Base-by-base conservation (phyloP, 2,113 vertebrate genomes). In the Orycteropus afer region DNA sequence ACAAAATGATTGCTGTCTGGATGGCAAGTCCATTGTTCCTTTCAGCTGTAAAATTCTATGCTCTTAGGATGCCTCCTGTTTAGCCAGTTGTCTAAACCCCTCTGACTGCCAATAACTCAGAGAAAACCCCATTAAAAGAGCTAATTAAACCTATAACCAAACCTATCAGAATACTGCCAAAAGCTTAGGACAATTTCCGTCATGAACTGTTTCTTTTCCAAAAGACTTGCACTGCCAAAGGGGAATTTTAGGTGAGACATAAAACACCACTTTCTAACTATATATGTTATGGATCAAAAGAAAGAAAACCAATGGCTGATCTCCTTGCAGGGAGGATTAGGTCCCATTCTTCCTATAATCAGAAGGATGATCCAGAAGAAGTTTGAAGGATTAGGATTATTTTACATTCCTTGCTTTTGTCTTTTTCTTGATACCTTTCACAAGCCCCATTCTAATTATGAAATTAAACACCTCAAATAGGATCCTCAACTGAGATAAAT, bases 81-180 rank as follows among this genome's bases (percentile, higher is more conserved):
- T 79, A 86, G 74, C 86, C 89, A 92, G 88, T 96, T 94, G 94
- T 95, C 96, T 67, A 92, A 95, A 94, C 40, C 63, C 42, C 55
- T 85, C 51, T 76, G 59, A 95, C 57, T 93, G 94, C 88, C 95
- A 96, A 95, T 96, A 96, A 93, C 74, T 97, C 89, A 84, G n/a
- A 95, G 85, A 96, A 97, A 96, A 97, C 92, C 82, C 95, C 88
- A 93, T 96, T 96, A 93, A 95, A 95, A 95, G 57, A 86, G 79
- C 86, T 96, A 95, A 96, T 94, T 95, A 92, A 96, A 96, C 86
- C 95, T 84, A 79, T 95, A 91, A 96, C 89, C 91, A 95, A 94
- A 89, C 37, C 53, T 61, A 59, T 92, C 79, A 61, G 57, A 47
- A 92, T 63, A 63, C 32, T 57, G 85, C 92, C 97, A 95, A 83